Conservation (phyloP, 2,888 invertebrate species). For the Cheilosia vulpina region DNA sequence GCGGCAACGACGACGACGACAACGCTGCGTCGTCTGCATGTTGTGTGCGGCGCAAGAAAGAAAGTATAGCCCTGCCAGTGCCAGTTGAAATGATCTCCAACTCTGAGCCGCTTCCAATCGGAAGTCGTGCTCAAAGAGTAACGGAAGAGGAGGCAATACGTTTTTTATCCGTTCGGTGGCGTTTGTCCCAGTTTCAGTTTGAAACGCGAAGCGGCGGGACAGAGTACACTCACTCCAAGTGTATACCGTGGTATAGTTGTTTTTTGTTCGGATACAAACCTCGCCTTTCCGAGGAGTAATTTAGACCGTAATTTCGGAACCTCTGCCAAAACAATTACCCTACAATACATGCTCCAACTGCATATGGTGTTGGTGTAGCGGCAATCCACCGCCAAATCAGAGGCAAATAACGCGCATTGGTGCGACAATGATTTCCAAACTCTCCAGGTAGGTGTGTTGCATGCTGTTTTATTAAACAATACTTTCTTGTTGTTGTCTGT, state of each 20-base stretch:
- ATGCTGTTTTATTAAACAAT: conserved; percentile 21
- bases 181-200: conserved; percentile 65
- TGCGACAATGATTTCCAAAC: conserved; percentile 63
- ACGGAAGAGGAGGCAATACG: conserved; percentile 43
- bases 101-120: conserved; percentile 36
- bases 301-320: conserved; percentile 57
- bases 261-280: not conserved
- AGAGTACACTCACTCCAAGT: conserved; percentile 24
- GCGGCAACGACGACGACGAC: not conserved
- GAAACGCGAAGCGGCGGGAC: conserved; percentile 47
- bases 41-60: conserved; percentile 40
- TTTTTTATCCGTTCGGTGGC: conserved; percentile 33
- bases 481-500: conserved; percentile 13
- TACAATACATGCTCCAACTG: conserved; percentile 48
- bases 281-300: conserved; percentile 48
- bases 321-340: conserved; percentile 37
- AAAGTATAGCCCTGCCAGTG: conserved; percentile 54
- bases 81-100: conserved; percentile 4
- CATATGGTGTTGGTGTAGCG: conserved; percentile 66
- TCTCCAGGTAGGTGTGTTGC: conserved; percentile 70
- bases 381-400: conserved; percentile 67
- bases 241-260: conserved; percentile 53
- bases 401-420: conserved; percentile 59
- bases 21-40: not conserved
- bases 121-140: conserved; percentile 36